These are phyloP conservation scores for Conops quadrifasciatus DNA, from an alignment of 2,888 invertebrate species.

Conservation along the genomic window DNA sequence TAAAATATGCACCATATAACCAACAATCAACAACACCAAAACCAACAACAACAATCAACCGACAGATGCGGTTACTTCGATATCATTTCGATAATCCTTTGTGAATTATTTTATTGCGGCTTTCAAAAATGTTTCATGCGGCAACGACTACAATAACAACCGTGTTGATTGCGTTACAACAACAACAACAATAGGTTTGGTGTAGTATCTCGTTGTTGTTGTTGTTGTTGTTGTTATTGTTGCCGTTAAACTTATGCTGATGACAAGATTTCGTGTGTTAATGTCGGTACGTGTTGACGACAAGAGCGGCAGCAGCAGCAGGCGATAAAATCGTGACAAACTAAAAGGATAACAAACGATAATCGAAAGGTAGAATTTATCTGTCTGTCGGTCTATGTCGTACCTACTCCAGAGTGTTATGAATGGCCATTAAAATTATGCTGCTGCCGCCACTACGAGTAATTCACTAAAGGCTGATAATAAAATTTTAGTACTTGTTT, in stretches of 20 bases:
- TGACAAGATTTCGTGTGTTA: slow-evolving; percentile 32
- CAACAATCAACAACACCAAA: not conserved
- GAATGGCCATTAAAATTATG: too few species aligned
- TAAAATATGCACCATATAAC: not conserved
- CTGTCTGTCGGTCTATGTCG: too few species aligned
- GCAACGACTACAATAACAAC: slow-evolving; percentile 9
- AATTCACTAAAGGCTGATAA: too few species aligned
- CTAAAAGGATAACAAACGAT: slow-evolving; percentile 3
- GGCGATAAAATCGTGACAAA: slow-evolving; percentile 11
- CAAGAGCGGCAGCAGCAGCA: slow-evolving; percentile 23
- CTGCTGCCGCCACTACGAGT: too few species aligned
- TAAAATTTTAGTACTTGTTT: too few species aligned
- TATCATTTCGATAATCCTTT: slow-evolving; percentile 36
- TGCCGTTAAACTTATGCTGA: slow-evolving; percentile 31
- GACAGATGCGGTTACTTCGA: slow-evolving; percentile 18
- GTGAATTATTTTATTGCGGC: slow-evolving; percentile 32
- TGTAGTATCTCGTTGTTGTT: slow-evolving; percentile 9
- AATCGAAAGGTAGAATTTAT: not conserved
- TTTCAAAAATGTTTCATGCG: not conserved
- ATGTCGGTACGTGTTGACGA: slow-evolving; percentile 27
- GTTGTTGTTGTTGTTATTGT: slow-evolving; percentile 12
- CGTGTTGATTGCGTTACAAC: not conserved
- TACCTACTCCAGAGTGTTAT: too few species aligned
- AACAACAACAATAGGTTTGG: slow-evolving; percentile 11
- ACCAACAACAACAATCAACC: slow-evolving; percentile 14